Percentiles rank a stretch among this genome's conserved stretches.
Conservation (phyloP, 2,113 vertebrate species). For the Nycticryphes semicollaris region DNA sequence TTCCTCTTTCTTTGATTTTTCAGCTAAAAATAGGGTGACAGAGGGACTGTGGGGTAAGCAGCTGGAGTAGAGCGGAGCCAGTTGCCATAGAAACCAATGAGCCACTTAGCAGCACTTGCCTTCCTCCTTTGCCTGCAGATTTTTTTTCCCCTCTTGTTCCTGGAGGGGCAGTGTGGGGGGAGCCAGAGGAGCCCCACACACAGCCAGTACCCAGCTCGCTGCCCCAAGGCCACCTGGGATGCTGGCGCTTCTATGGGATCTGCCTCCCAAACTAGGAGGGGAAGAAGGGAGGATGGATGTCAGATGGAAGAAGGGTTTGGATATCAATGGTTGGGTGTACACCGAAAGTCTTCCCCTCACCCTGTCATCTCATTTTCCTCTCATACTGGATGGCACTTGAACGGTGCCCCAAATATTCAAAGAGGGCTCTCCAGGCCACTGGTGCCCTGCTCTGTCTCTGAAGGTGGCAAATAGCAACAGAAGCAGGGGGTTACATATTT, state of each 20-base stretch:
- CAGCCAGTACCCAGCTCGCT: neutral
- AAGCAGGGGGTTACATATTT: neutral
- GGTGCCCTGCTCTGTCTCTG: neutral
- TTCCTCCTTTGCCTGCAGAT: slow-evolving; percentile 74
- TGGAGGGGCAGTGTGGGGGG: neutral
- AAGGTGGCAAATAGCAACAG: neutral
- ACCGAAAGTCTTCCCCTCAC: neutral
- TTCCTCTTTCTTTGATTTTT: slow-evolving; percentile 76
- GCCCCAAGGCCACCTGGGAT: neutral
- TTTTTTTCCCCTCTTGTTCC: slow-evolving; percentile 49
- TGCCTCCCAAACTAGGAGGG: neutral
- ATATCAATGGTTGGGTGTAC: neutral
- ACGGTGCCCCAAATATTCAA: neutral
- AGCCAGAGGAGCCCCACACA: neutral
- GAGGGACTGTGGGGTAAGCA: slow-evolving; percentile 84
- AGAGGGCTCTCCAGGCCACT: neutral
- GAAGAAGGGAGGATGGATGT: neutral
- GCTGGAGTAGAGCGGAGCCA: slow-evolving; percentile 77
- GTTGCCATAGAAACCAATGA: slow-evolving; percentile 82
- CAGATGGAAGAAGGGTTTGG: neutral
- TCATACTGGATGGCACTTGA: neutral
- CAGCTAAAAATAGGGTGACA: slow-evolving; percentile 84
- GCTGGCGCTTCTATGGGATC: accelerated
- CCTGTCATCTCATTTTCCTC: neutral
- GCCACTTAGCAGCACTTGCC: slow-evolving; percentile 79